phyloP scores from a whole-genome alignment of 2,888 invertebrate genomes.

The Epirrita christyi region DNA sequence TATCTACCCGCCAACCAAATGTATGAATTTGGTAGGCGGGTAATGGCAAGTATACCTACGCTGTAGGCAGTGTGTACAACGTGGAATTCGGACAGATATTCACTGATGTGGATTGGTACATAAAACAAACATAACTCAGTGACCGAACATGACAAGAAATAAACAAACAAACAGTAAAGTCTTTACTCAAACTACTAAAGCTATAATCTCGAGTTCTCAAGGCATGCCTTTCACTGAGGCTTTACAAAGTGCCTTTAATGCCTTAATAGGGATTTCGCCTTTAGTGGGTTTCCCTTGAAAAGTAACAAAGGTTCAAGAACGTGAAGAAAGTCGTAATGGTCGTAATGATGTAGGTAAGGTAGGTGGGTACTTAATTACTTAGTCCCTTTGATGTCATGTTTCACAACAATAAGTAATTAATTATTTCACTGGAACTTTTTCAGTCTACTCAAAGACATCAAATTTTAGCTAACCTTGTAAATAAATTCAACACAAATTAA shows the following conservation, averaged over 20 bases:
- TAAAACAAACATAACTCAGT: constrained; percentile 14
- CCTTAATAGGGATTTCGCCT: constrained; percentile 53
- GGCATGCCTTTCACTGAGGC: constrained; percentile 46
- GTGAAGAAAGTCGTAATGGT: constrained; percentile 26
- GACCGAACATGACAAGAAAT: constrained; percentile 23
- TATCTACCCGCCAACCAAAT: too few relatives aligned
- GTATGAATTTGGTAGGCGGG: too few relatives aligned
- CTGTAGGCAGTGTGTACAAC: too few relatives aligned
- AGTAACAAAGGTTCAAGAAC: constrained; percentile 12
- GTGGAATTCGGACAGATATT: too few relatives aligned
- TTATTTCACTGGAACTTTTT: too few relatives aligned
- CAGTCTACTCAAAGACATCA: too few relatives aligned
- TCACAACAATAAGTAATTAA: background rate
- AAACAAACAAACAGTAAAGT: constrained; percentile 20
- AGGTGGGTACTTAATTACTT: constrained; percentile 1
- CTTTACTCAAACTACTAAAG: constrained; percentile 23
- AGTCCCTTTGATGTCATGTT: constrained; percentile 27
- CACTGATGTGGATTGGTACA: too few relatives aligned
- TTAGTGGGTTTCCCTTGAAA: constrained; percentile 47
- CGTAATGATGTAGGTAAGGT: constrained; percentile 24
- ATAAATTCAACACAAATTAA: too few relatives aligned
- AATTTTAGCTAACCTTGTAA: too few relatives aligned
- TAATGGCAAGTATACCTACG: too few relatives aligned
- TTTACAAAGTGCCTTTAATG: constrained; percentile 50
- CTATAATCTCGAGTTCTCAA: constrained; percentile 1